phyloP scores from a whole-genome alignment of 2,113 vertebrate species.

The Hiodon tergisus region DNA sequence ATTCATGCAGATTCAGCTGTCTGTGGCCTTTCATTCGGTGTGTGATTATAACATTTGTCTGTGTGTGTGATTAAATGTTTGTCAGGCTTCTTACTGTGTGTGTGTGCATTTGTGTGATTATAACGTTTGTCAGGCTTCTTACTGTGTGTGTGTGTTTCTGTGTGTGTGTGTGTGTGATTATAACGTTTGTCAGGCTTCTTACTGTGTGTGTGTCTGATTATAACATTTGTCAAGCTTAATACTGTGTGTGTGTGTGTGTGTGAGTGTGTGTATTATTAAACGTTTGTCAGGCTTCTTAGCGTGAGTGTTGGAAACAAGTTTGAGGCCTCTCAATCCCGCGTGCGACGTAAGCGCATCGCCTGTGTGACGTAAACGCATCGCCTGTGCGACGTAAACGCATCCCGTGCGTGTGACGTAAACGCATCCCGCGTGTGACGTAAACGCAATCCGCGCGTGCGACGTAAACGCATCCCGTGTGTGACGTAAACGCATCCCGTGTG shows the following conservation, averaged over 20 bases:
- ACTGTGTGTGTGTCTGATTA: not conserved
- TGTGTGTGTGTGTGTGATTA: slow-evolving; percentile 37
- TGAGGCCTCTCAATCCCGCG: too few relatives aligned
- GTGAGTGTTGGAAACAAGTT: not conserved
- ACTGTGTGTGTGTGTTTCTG: slow-evolving; percentile 23
- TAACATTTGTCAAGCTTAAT: not conserved
- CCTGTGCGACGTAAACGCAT: too few relatives aligned
- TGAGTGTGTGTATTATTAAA: slow-evolving; percentile 31
- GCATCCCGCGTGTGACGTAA: too few relatives aligned
- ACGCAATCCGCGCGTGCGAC: too few relatives aligned
- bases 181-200: not conserved
- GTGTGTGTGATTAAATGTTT: slow-evolving; percentile 22
- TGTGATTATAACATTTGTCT: slow-evolving; percentile 28
- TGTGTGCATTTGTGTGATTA: not conserved
- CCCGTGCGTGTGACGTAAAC: too few relatives aligned
- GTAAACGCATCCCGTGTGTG: too few relatives aligned
- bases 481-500: too few relatives aligned
- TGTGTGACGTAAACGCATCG: too few relatives aligned
- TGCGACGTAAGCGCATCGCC: too few relatives aligned
- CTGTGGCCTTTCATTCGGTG: not conserved
- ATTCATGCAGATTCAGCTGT: not conserved
- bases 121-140: not conserved
- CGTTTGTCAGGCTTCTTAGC: not conserved
- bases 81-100: not conserved
- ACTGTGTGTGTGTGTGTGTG: slow-evolving; percentile 29